Base-by-base conservation (phyloP, 2,888 invertebrate genomes). In the Drosophila lacicola region DNA sequence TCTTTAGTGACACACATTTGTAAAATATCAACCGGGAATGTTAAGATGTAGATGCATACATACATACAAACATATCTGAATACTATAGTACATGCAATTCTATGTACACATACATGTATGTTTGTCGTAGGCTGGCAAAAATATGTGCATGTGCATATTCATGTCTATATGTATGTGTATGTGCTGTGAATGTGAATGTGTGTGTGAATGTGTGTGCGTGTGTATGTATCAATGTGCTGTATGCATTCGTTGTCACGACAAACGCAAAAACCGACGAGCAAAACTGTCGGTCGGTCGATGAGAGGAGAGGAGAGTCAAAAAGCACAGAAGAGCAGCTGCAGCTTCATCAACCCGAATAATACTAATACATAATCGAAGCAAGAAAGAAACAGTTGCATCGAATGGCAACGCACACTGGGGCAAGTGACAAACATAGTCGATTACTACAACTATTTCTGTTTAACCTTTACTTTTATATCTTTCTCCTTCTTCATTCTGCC, bases 281-380 rank as follows among this genome's bases (percentile, higher is more conserved):
- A 62, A 66, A 62, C 61, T 65, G 62, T 8, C 6, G 75, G 50
- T 71, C 71, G 58, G 68, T 64, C 56, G 57, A 56, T 33, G 58
- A 68, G 58, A 71, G 67, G 58, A 68, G 58, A 71, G 67, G 53
- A 68, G 58, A 67, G 67, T 11, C 50, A 70, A 66, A 66, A 60
- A 64, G 47, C 34, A 55, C 47, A 55, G 45, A 39, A 39, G 58
- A 39, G 58, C 54, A 55, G 57, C 58, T 58, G 51, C 64, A 41
- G 64, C 39, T 47, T 39, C 56, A 70, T 50, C 63, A 57, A 14
- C 17, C 46, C 51, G 14, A 41, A 57, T 50, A 70, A 70, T 61
- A 57, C 64, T 61, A 55, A 61, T 58, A 57, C 57, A 44, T 49
- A 68, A 55, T 74, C 74, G 65, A 74, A 73, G 39, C 54, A 74